phyloP scores from a whole-genome alignment of 2,888 invertebrate species.

The Heliconius charithonia region DNA sequence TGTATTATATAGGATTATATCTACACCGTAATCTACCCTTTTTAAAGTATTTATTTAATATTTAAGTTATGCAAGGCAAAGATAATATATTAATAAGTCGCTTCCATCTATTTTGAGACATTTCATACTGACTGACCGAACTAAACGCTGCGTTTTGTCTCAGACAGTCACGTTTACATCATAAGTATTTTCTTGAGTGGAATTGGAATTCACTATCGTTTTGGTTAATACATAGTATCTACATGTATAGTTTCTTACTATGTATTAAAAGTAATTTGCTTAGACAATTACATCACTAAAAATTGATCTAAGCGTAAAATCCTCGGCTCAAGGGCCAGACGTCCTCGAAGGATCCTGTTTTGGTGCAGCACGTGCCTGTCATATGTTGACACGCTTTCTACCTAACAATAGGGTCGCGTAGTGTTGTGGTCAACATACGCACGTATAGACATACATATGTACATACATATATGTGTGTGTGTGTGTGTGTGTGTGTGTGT shows the following conservation, averaged over 20 bases:
- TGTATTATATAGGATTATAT: not conserved
- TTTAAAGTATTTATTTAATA: too few species aligned
- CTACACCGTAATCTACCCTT: too few species aligned
- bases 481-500: not conserved
- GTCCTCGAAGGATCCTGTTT: conserved; percentile 42
- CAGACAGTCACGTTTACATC: too few species aligned
- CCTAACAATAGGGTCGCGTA: conserved; percentile 45
- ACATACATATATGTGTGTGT: not conserved
- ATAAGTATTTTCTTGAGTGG: too few species aligned
- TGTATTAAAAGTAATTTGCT: not conserved
- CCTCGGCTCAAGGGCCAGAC: conserved; percentile 30
- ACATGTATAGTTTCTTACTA: too few species aligned
- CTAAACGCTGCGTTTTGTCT: too few species aligned
- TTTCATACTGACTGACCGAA: too few species aligned
- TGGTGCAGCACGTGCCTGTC: conserved; percentile 35
- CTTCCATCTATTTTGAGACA: too few species aligned
- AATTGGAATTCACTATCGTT: too few species aligned
- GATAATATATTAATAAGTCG: too few species aligned
- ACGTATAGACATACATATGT: not conserved
- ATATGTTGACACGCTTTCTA: conserved; percentile 50
- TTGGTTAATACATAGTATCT: too few species aligned
- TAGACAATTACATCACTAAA: conserved; percentile 11
- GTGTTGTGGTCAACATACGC: conserved; percentile 20
- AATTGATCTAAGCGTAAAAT: conserved; percentile 16
- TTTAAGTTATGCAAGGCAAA: too few species aligned